Percentiles rank a stretch among this genome's conserved stretches.
phyloP scores from a whole-genome alignment of 2,113 vertebrate species.

The Gavialis gangeticus region DNA sequence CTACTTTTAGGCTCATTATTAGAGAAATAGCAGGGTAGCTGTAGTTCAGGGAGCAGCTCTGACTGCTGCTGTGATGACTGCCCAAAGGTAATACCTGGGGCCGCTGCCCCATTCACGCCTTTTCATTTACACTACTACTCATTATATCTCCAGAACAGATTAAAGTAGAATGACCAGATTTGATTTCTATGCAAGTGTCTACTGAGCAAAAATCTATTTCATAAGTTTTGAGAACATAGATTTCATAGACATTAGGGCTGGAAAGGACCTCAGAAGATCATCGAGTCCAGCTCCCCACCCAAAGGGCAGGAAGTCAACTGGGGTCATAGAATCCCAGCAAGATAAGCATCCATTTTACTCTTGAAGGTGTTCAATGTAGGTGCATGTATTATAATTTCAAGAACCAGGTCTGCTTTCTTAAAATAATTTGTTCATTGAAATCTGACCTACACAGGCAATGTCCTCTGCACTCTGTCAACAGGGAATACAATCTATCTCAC shows the following conservation, averaged over 20 bases:
- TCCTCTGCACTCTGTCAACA: neutral
- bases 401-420: neutral
- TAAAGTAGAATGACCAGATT: neutral
- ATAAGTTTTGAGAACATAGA: neutral
- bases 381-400: neutral
- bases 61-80: too few species aligned
- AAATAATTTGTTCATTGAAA: neutral
- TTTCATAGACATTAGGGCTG: too few species aligned
- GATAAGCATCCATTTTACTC: too few species aligned
- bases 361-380: too few species aligned
- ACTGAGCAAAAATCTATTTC: neutral
- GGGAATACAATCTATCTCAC: neutral
- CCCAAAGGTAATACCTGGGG: too few species aligned
- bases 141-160: neutral
- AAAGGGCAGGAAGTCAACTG: too few species aligned
- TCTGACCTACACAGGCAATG: neutral
- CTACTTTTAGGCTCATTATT: neutral
- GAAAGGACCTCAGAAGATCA: too few species aligned
- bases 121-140: neutral
- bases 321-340: too few species aligned
- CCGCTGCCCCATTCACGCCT: too few species aligned
- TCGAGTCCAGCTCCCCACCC: too few species aligned
- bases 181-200: neutral
- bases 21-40: too few species aligned
- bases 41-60: too few species aligned